Evolutionary conservation across 2,888 invertebrate genomes (phyloP), one percentile per base, ranked within the genome.

Genomic region (Eurytoma californica): DNA sequence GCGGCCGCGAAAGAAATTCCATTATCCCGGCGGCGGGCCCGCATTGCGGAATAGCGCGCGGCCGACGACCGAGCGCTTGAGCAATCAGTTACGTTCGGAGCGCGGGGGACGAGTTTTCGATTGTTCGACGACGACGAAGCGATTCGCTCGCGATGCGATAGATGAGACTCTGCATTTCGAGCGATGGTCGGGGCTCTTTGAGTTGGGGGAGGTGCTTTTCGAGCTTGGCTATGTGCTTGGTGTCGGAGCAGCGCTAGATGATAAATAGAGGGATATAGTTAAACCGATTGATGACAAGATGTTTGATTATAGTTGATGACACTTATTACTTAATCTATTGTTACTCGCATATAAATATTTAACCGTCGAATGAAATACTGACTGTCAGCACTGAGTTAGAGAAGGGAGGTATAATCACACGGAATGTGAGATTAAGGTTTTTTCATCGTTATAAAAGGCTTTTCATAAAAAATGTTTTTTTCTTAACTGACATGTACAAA

Each of bases 1-100:
- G 16, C 53, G 53, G 16, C n/a, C 53, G 53, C 53, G 53, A 53
- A 53, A 53, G n/a, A 53, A 39, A 63, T 63, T 63, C 63, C 63
- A 63, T 63, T 63, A 63, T 63, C 39, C 47, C n/a, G 63, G 18
- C n/a, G 63, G 47, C 63, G 47, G 13, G 47, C 39, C 39, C 39
- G 39, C 39, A 9, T 39, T 39, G 39, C 39, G 39, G 39, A 39
- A 39, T 39, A 7, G 39, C 39, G 39, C 39, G 63, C 63, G 20
- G 61, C 61, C 18, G 61, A n/a, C 3, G 61, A 61, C 39, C 61
- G 30, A 39, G 47, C 47, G 39, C 63, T 18, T 47, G 63, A n/a
- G 53, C 16, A 53, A n/a, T n/a, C 53, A 14, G 53, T n/a, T 53
- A 53, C 53, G 53, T n/a, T 5, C 16, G 39, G 39, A 39, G 39